Conservation (phyloP, 2,888 invertebrate species). For the Julus scandinavius region DNA sequence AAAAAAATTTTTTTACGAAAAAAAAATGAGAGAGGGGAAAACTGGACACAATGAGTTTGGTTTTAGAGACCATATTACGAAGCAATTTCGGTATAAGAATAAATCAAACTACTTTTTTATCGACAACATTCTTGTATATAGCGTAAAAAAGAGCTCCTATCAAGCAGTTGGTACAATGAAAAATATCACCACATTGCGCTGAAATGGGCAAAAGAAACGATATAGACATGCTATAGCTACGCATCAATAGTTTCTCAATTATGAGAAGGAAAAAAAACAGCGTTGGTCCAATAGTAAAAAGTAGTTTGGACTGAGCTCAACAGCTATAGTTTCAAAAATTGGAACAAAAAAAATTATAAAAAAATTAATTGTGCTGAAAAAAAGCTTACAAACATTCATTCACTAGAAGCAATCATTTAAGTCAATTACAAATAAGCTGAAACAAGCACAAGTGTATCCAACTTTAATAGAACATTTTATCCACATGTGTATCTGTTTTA, state of each 20-base stretch:
- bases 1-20: not conserved
- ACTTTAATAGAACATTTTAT: too few species aligned
- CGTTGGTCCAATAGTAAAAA: not conserved
- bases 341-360: not conserved
- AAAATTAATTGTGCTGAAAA: too few species aligned
- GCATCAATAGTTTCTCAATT: conserved; percentile 16
- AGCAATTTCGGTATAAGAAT: conserved; percentile 19
- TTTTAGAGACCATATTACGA: conserved; percentile 25
- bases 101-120: conserved; percentile 33
- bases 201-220: conserved; percentile 33
- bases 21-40: not conserved
- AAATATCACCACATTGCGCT: not conserved
- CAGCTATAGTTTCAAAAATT: not conserved
- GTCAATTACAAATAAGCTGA: too few species aligned
- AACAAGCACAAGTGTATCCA: too few species aligned
- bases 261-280: not conserved
- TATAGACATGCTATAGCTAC: conserved; percentile 20
- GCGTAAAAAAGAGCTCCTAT: not conserved
- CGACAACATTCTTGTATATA: conserved; percentile 2
- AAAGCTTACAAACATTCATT: too few species aligned
- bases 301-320: not conserved
- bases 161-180: conserved; percentile 23
- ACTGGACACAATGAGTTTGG: not conserved
- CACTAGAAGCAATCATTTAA: too few species aligned
- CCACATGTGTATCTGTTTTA: too few species aligned